Base-by-base conservation (phyloP, 2,113 vertebrate species). In the Tylochromis polylepis region DNA sequence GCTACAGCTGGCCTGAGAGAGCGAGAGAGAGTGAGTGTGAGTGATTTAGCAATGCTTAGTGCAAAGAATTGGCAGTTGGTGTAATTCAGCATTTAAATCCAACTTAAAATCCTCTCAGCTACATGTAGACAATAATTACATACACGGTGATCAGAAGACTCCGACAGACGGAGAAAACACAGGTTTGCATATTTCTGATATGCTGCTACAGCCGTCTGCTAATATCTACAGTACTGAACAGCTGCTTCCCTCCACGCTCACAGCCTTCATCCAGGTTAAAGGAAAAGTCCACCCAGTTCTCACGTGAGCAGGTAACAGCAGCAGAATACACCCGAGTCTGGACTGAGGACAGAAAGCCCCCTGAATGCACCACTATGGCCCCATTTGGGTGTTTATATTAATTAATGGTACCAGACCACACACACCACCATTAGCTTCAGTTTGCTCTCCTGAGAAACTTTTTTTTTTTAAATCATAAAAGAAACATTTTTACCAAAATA, bases 41-140 rank as follows among this genome's bases (percentile, higher is more conserved):
- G 41, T 43, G 46, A 75, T 18, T 86, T 58, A 79, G 79, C 72
- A 34, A 53, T 15, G 22, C 53, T 85, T 43, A 83, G 93, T 90
- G 88, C 80, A 87, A 67, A 89, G 53, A 84, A 36, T 80, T 90
- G 83, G 87, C 85, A 85, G 91, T 83, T 38, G 12, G 15, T 87
- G 77, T 80, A 62, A 81, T 84, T 86, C 59, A 10, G 56, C 38
- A 51, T 85, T 85, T 67, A 55, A 81, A 84, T 82, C 36, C 20
- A 80, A 72, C 65, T 78, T 34, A 62, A 38, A 78, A 75, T 83
- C 83, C 83, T 87, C 51, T 91, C 79, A 65, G 58, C 3, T 36
- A 82, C 36, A 83, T 53, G 16, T 58, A 27, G 72, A 82, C 79
- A 81, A 77, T 11, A 31, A 79, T 88, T 41, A 81, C 81, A 88